Evolutionary conservation across 2,113 vertebrate genomes (phyloP).

Genomic region (Hylia prasina): DNA sequence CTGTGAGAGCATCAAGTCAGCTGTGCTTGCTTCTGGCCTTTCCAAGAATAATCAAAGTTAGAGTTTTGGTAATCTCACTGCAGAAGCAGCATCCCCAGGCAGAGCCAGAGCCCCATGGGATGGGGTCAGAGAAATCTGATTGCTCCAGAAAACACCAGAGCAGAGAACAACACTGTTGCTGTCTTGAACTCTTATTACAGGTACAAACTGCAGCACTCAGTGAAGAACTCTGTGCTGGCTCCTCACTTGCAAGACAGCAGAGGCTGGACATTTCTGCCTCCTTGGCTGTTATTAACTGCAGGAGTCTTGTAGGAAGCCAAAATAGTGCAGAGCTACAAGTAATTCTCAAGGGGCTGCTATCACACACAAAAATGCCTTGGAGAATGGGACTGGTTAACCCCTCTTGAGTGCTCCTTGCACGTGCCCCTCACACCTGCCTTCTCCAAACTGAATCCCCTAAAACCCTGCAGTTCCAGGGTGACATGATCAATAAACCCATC

Average conservation of each 20-base stretch:
- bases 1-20: not conserved
- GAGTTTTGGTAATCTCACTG: not conserved
- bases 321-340: not conserved
- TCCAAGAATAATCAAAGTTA: not conserved
- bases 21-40: not conserved
- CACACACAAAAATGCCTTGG: not conserved
- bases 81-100: not conserved
- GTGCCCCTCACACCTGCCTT: not conserved
- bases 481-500: not conserved
- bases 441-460: not conserved
- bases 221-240: constrained; percentile 3
- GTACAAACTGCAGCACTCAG: not conserved
- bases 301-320: not conserved
- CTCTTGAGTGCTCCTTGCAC: not conserved
- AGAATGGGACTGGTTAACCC: not conserved
- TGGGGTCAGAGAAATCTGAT: not conserved
- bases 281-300: not conserved
- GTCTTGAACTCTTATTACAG: not conserved
- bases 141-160: not conserved
- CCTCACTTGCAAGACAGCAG: constrained; percentile 30
- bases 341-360: not conserved
- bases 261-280: not conserved
- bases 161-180: not conserved
- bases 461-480: not conserved
- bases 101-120: not conserved